A percentile compares a stretch with the other conserved stretches of the same genome.
phyloP scores from a whole-genome alignment of 1,140 invertebrate species.

The Cyclina sinensis region DNA sequence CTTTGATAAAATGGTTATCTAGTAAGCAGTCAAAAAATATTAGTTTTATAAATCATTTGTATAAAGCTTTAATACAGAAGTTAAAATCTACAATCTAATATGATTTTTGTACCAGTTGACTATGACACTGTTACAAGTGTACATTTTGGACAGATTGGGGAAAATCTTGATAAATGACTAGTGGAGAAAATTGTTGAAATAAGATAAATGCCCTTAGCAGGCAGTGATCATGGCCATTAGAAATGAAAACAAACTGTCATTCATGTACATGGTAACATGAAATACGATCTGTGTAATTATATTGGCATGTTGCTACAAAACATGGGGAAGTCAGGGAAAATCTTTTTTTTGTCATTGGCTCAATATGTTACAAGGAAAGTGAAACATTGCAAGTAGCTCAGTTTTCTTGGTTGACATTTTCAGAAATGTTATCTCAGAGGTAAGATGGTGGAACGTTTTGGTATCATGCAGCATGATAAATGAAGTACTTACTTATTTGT shows the following conservation, averaged over 20 bases:
- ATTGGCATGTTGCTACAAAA: not conserved
- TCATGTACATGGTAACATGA: not conserved
- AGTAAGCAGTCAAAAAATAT: no score
- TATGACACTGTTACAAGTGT: not conserved
- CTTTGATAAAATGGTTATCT: no score
- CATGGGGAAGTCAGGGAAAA: not conserved
- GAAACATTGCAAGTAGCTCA: not conserved
- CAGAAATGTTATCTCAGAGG: not conserved
- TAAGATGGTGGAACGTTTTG: no score
- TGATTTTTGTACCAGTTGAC: not conserved
- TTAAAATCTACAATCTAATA: no score
- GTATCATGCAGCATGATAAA: not conserved
- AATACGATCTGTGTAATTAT: conserved; percentile 17
- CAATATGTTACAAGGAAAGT: conserved; percentile 7
- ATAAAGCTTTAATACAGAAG: no score
- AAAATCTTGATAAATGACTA: conserved; percentile 22
- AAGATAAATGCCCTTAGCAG: not conserved
- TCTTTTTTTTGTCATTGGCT: not conserved
- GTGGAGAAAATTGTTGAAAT: not conserved
- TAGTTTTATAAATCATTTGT: no score
- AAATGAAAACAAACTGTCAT: conserved; percentile 46
- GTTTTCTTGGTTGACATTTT: not conserved
- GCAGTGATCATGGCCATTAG: not conserved
- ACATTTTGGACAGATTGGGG: not conserved
- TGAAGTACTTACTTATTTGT: not conserved